Evolutionary conservation across 2,113 vertebrate genomes (phyloP).

Genomic region (Dromaius novaehollandiae): DNA sequence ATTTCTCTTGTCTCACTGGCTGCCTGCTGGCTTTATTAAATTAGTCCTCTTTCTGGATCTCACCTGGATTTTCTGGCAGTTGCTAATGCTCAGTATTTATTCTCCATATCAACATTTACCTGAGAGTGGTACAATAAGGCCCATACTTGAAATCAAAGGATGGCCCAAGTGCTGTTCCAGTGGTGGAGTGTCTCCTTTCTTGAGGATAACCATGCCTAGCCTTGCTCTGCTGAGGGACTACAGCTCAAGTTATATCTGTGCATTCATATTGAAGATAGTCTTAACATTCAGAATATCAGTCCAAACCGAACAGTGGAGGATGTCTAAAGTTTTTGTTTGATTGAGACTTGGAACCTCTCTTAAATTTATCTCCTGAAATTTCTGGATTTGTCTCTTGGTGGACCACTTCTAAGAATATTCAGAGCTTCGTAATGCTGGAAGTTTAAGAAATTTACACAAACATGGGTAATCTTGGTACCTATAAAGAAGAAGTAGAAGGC

Average conservation of each 20-base stretch:
- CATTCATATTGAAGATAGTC: not conserved
- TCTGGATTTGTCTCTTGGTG: not conserved
- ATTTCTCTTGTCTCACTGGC: not conserved
- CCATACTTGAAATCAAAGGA: not conserved
- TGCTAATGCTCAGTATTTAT: not conserved
- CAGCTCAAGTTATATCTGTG: not conserved
- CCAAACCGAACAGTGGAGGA: not conserved
- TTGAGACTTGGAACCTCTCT: not conserved
- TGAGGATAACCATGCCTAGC: not conserved
- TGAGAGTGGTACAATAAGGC: not conserved
- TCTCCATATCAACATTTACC: not conserved
- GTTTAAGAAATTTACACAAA: not conserved
- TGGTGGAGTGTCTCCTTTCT: not conserved
- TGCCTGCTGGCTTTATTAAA: not conserved
- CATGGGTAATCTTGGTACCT: not conserved
- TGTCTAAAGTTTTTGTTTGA: not conserved
- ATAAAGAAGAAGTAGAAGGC: not conserved
- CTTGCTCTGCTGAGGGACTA: not conserved
- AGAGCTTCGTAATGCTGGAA: not conserved
- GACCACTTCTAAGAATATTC: not conserved
- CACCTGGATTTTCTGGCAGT: not conserved
- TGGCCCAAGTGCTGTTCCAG: not conserved
- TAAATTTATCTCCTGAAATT: not conserved
- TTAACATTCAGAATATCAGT: not conserved
- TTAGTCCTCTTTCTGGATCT: not conserved